These are phyloP conservation scores for Cyprinodon variegatus DNA, from an alignment of 2,113 vertebrate genomes.

Conservation along the genomic window DNA sequence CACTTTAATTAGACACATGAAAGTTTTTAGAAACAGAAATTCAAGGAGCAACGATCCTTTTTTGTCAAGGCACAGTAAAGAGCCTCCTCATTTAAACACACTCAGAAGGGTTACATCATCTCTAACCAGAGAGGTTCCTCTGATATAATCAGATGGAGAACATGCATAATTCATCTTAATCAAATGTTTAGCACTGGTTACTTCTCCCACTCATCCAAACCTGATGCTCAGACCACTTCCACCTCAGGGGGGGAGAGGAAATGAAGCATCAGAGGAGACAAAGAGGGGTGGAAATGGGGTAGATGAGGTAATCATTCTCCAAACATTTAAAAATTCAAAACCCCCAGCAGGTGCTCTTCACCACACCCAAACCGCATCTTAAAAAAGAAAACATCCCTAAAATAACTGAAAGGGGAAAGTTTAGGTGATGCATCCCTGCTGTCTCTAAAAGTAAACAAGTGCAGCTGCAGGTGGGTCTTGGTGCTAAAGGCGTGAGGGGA, in stretches of 20 bases:
- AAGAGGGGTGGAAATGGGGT: constrained; percentile 10
- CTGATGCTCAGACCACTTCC: constrained; percentile 42
- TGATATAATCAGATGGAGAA: constrained; percentile 33
- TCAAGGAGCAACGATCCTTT: neutral
- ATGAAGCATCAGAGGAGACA: constrained; percentile 24
- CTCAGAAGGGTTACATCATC: constrained; percentile 64
- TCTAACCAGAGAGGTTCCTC: constrained; percentile 40
- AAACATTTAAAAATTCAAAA: constrained; percentile 31
- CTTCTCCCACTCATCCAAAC: constrained; percentile 20
- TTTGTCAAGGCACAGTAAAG: constrained; percentile 16
- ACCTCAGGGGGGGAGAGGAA: constrained; percentile 29
- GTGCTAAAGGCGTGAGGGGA: constrained; percentile 21
- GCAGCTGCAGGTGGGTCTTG: constrained; percentile 23
- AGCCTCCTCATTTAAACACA: constrained; percentile 7
- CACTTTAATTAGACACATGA: too few relatives aligned
- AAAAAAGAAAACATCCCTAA: constrained; percentile 12
- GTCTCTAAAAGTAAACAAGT: constrained; percentile 29
- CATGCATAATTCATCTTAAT: constrained; percentile 58
- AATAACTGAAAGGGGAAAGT: neutral
- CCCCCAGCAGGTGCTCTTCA: constrained; percentile 23
- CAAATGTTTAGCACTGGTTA: constrained; percentile 29
- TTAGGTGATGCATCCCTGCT: neutral
- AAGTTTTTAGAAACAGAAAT: too few relatives aligned
- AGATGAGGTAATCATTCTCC: constrained; percentile 65
- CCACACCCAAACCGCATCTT: constrained; percentile 5